Base-by-base conservation (phyloP, 1,140 invertebrate species). In the Thalassaphorura encarpata region DNA sequence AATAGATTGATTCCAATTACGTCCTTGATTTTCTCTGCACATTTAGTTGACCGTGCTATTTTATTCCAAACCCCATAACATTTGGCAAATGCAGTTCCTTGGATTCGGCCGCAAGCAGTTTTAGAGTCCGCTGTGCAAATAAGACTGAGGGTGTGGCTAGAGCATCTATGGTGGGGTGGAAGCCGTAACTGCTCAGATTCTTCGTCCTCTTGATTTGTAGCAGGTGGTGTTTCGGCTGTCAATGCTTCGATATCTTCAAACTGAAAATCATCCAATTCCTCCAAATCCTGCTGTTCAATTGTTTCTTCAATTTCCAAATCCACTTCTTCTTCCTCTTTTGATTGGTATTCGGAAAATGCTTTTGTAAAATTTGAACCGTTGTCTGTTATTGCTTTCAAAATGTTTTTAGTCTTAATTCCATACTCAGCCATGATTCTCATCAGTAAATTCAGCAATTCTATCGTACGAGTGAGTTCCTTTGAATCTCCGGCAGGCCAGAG, bases 321-420 rank as follows among this genome's bases (percentile, higher is more conserved):
- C n/a, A n/a, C n/a, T n/a, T n/a, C n/a, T n/a, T n/a, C n/a, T n/a
- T n/a, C n/a, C n/a, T n/a, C n/a, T n/a, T n/a, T n/a, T n/a, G n/a
- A n/a, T n/a, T n/a, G n/a, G 33, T 36, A 36, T n/a, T 36, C 33
- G 33, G 33, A 11, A 53, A 67, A 66, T n/a, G 65, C 63, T 52
- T 66, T 66, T 1, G 59, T 42, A 50, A 67, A 66, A 40, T 67
- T 66, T 2, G 58, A 52, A 23, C 53, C 66, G 31, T 63, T 66
- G 46, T 67, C 63, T 2, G 66, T 68, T 3, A 68, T 51, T 23
- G 60, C 60, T 3, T 56, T 58, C 16, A 60, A 54, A 21, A 68
- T 47, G 40, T 66, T 67, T 33, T 39, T 27, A 24, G 43, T 16
- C 36, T 46, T 54, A 16, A 67, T 40, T 23, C 50, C 56, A 36